Evolutionary conservation across 1,140 invertebrate genomes (phyloP).

Genomic region (Ips nitidus): DNA sequence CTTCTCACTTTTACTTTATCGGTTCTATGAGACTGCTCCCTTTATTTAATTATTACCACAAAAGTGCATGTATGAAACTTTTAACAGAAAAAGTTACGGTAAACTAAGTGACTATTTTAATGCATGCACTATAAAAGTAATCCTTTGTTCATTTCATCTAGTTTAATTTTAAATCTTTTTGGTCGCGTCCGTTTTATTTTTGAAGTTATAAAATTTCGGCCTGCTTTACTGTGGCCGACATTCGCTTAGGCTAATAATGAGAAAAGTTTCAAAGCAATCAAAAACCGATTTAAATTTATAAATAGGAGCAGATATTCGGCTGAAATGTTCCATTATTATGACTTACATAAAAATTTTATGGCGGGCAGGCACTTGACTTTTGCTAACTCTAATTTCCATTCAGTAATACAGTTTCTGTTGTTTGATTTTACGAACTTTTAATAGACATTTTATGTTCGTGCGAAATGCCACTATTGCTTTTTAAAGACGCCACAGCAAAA

Average conservation of each 20-base stretch:
- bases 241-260: neutral
- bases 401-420: neutral
- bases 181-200: too few species aligned
- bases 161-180: too few species aligned
- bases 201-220: too few species aligned
- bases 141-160: too few species aligned
- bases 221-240: too few species aligned
- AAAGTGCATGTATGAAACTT: too few species aligned
- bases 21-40: too few species aligned
- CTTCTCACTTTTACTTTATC: neutral
- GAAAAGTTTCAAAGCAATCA: conserved; percentile 14
- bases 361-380: neutral
- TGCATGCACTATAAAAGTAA: too few species aligned
- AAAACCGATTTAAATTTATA: conserved; percentile 18
- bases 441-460: neutral
- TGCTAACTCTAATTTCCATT: neutral
- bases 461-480: neutral
- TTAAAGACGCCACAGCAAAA: neutral
- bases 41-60: too few species aligned
- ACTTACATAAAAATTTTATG: conserved; percentile 8
- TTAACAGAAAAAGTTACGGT: too few species aligned
- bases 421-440: neutral
- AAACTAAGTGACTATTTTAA: too few species aligned
- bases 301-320: conserved; percentile 7
- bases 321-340: conserved; percentile 11